These are phyloP conservation scores for Phrynocephalus guinanensis DNA, from an alignment of 2,797 vertebrate genomes.

Conservation along the genomic window DNA sequence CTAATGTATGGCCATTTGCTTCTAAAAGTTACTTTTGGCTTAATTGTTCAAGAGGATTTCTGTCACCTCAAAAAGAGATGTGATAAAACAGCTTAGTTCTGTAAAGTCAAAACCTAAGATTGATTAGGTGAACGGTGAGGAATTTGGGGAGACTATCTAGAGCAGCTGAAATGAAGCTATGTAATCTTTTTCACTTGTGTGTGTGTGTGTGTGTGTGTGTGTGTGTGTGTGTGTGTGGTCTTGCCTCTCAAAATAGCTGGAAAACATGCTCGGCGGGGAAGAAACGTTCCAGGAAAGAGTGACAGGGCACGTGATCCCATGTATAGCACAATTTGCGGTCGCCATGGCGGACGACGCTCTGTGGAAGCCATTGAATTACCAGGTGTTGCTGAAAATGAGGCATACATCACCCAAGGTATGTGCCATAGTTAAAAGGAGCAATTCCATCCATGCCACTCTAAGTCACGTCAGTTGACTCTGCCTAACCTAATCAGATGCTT, in stretches of 20 bases:
- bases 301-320: slow-evolving; percentile 85
- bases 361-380: slow-evolving; percentile 96
- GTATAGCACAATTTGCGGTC: slow-evolving; percentile 90
- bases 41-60: no score
- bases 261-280: slow-evolving; percentile 88
- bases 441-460: background rate
- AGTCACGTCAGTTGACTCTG: background rate
- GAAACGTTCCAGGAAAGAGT: slow-evolving; percentile 84
- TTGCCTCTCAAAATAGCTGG: slow-evolving; percentile 80
- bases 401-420: slow-evolving; percentile 86
- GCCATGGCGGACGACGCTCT: slow-evolving; percentile 89
- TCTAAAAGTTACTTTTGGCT: no score
- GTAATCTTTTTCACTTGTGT: background rate
- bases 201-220: background rate
- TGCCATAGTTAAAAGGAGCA: slow-evolving; percentile 13
- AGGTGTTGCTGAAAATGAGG: slow-evolving; percentile 91
- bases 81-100: background rate
- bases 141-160: background rate
- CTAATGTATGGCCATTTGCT: no score
- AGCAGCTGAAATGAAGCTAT: background rate
- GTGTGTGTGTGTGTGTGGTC: slow-evolving; percentile 1
- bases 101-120: background rate
- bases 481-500: background rate
- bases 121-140: background rate
- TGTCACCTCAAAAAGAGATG: background rate